A percentile compares a stretch with the other conserved stretches of the same genome.
Evolutionary conservation across 2,888 invertebrate species (phyloP).

Genomic region (Frankliniella fusca): DNA sequence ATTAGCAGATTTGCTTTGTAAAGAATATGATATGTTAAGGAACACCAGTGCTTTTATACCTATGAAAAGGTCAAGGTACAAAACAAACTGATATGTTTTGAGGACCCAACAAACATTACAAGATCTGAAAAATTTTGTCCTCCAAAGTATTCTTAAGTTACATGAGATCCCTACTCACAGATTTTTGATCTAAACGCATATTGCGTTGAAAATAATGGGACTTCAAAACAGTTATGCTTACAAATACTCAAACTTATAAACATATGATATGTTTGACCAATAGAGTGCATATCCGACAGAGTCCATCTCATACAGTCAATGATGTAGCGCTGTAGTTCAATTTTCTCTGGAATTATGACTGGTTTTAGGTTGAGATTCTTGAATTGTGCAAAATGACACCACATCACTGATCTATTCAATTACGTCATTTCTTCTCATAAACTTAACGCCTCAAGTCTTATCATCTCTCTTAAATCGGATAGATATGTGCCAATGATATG

Average conservation of each 20-base stretch:
- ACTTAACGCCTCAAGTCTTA: constrained; percentile 19
- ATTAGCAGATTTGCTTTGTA: constrained; percentile 2
- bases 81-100: neutral
- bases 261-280: constrained; percentile 23
- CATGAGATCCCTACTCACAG: constrained; percentile 7
- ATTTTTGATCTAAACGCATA: neutral
- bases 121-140: neutral
- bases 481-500: constrained; percentile 26
- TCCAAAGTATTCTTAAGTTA: neutral
- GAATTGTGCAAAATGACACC: neutral
- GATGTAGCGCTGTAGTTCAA: constrained; percentile 2
- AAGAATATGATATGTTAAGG: constrained; percentile 23
- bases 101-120: neutral
- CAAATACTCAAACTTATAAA: constrained; percentile 11
- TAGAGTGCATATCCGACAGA: constrained; percentile 22
- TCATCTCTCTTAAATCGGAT: constrained; percentile 24
- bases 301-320: constrained; percentile 18
- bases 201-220: constrained; percentile 23
- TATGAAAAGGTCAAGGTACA: neutral
- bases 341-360: neutral
- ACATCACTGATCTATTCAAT: constrained; percentile 25
- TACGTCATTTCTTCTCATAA: neutral
- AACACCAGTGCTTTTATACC: constrained; percentile 14
- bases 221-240: constrained; percentile 17
- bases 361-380: neutral